Base-by-base conservation (phyloP, 2,888 invertebrate genomes). In the Macrophya annulata region DNA sequence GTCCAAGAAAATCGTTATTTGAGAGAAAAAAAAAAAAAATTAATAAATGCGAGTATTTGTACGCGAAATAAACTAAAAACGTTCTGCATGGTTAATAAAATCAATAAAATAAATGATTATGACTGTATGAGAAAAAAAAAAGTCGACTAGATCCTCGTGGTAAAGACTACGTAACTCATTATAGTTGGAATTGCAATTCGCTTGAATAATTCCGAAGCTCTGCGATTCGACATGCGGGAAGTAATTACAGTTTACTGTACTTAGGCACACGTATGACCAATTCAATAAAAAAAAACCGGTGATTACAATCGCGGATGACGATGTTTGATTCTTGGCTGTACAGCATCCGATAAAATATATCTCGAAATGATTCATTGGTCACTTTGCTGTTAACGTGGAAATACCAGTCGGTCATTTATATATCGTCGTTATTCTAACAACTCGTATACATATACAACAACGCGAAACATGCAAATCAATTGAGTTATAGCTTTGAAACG, bases 281-380 rank as follows among this genome's bases (percentile, higher is more conserved):
- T 21, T 21, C 43, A 21, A 74, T 74, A 74, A 74, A 74, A 74
- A 74, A 40, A 43, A 74, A n/a, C 43, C 4, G 25, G 25, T 62
- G 81, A 81, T 81, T 15, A 40, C 43, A 81, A 81, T 81, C 81
- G 59, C n/a, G 62, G n/a, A 51, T 81, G 59, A 81, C 81, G 81
- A 40, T 59, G 43, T 81, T 62, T 43, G 59, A 81, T 81, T 81
- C 59, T 59, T 21, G 48, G 43, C 62, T 81, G n/a, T 25, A 74
- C 51, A 43, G 59, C 25, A 62, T 81, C 62, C 43, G 81, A 81
- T 62, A 81, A 31, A 81, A 62, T 81, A 62, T 21, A 43, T 59
- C 40, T 40, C 51, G 62, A 4, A 81, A 59, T 43, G 81, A 81
- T 81, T 81, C 59, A 81, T 81, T 62, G 59, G 21, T 8, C 25